A percentile compares a stretch with the other conserved stretches of the same genome.
Conservation (phyloP, 2,797 vertebrate genomes). For the Distichodus sexfasciatus region DNA sequence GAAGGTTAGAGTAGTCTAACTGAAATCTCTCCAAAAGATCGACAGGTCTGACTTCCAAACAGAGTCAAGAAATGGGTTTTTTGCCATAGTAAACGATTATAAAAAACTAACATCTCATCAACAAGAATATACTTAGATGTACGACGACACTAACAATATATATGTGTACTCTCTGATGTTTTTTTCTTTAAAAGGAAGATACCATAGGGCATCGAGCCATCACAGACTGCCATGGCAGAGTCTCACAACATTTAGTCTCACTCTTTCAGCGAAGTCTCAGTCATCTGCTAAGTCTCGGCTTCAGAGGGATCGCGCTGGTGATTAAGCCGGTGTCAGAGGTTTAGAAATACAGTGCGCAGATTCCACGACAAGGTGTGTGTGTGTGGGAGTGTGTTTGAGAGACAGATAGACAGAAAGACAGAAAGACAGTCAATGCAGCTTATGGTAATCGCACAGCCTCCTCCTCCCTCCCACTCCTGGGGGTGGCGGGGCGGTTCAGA, state of each 20-base stretch:
- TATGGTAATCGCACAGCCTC: conserved; percentile 57
- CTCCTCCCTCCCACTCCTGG: conserved; percentile 49
- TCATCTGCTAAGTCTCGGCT: conserved; percentile 51
- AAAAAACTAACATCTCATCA: conserved; percentile 21
- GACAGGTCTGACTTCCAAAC: too few relatives aligned
- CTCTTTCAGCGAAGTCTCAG: conserved; percentile 55
- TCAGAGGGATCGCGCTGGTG: conserved; percentile 30
- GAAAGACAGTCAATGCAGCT: conserved; percentile 60
- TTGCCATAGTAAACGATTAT: not conserved
- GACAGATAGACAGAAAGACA: conserved; percentile 44
- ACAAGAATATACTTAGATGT: conserved; percentile 21
- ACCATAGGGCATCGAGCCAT: conserved; percentile 50
- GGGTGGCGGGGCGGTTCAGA: conserved; percentile 15
- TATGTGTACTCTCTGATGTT: conserved; percentile 38
- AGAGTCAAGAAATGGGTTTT: not conserved
- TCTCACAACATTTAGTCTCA: conserved; percentile 52
- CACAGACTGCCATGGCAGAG: conserved; percentile 54
- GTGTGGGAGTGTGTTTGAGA: conserved; percentile 42
- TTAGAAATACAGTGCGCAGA: conserved; percentile 75
- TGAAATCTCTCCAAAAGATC: too few relatives aligned
- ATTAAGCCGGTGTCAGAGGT: conserved; percentile 63
- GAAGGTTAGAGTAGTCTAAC: too few relatives aligned
- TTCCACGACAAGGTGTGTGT: conserved; percentile 53
- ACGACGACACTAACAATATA: conserved; percentile 15
- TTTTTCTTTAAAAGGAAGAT: conserved; percentile 44